Conservation (phyloP, 1,140 invertebrate species). For the Zaprionus ghesquierei region DNA sequence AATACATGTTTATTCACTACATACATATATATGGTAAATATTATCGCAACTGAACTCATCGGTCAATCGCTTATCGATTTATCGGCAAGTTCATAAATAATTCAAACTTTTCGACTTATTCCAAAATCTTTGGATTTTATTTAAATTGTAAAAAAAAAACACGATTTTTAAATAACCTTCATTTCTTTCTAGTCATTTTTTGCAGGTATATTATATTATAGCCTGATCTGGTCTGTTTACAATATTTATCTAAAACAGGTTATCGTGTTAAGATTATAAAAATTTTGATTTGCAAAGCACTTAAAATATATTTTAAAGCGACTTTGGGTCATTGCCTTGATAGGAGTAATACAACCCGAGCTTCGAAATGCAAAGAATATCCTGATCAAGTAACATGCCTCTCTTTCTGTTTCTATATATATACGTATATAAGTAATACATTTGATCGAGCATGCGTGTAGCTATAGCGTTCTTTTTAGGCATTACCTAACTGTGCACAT, state of each 20-base stretch:
- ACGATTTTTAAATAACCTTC: background rate
- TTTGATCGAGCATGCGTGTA: background rate
- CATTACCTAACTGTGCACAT: background rate
- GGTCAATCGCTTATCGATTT: background rate
- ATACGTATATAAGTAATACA: background rate
- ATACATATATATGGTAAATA: background rate
- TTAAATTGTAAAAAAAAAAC: background rate
- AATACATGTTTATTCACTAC: conserved; percentile 24
- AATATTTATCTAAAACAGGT: background rate
- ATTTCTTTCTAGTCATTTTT: background rate
- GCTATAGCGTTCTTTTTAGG: background rate
- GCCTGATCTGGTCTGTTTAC: background rate
- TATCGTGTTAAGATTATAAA: background rate
- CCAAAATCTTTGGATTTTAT: background rate
- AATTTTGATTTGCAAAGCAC: background rate
- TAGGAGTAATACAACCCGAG: background rate
- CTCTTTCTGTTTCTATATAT: background rate
- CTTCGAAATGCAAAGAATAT: background rate
- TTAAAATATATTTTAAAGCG: background rate
- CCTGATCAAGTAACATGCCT: background rate
- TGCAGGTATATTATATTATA: background rate
- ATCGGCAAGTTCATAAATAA: background rate
- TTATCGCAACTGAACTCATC: background rate
- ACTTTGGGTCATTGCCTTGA: background rate
- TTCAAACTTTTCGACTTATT: background rate